phyloP scores from a whole-genome alignment of 92 coral and sea anemone species.

The Muricea muricata region DNA sequence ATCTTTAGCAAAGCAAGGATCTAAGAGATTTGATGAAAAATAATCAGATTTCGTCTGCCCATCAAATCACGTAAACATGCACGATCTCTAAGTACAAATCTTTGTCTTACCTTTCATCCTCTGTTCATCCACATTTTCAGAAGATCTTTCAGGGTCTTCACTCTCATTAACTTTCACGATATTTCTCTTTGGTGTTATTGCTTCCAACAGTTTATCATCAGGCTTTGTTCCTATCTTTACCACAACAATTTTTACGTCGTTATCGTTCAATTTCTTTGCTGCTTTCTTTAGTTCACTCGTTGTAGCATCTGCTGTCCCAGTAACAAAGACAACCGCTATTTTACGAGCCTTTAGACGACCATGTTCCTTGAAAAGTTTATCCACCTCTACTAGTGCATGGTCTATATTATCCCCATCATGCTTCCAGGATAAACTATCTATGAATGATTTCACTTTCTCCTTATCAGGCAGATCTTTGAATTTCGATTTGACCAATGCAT shows the following conservation, averaged over 20 bases:
- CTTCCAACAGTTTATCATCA: slow-evolving; percentile 62
- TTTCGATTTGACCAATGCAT: not conserved
- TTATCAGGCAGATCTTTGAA: not conserved
- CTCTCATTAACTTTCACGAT: slow-evolving; percentile 64
- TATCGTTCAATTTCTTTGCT: slow-evolving; percentile 41
- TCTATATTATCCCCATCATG: slow-evolving; percentile 3
- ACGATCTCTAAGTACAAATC: not conserved
- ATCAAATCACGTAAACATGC: not conserved
- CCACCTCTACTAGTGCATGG: slow-evolving; percentile 16
- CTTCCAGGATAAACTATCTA: not conserved
- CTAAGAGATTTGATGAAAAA: not conserved
- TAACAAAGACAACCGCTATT: slow-evolving; percentile 55
- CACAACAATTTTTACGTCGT: slow-evolving; percentile 52
- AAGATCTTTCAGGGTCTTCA: slow-evolving; percentile 47
- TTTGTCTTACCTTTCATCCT: slow-evolving; percentile 40
- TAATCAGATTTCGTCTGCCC: not conserved
- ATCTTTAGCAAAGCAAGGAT: slow-evolving; percentile 33
- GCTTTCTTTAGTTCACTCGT: slow-evolving; percentile 50
- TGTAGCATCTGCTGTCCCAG: slow-evolving; percentile 53
- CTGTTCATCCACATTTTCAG: slow-evolving; percentile 40
- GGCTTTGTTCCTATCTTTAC: slow-evolving; percentile 68
- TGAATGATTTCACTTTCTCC: not conserved
- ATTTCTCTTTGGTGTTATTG: slow-evolving; percentile 62
- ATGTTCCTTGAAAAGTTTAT: not conserved
- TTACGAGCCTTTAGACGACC: slow-evolving; percentile 64